phyloP scores from a whole-genome alignment of 2,888 invertebrate species.

The Malthinus flaveolus region DNA sequence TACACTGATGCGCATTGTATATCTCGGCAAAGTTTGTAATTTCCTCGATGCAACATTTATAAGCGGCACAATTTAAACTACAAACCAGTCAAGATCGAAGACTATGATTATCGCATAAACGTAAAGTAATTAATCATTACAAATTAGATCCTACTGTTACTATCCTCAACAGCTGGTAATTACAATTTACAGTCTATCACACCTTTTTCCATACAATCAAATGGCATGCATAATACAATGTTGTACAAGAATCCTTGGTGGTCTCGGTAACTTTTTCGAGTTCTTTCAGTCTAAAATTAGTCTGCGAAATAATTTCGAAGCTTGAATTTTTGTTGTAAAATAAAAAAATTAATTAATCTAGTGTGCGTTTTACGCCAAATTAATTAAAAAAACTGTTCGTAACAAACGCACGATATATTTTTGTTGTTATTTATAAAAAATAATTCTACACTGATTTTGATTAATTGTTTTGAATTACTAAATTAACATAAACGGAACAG shows the following conservation, averaged over 20 bases:
- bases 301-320: background rate
- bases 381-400: no score
- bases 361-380: background rate
- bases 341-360: no score
- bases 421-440: no score
- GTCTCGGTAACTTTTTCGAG: background rate
- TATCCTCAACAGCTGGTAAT: conserved; percentile 45
- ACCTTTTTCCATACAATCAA: conserved; percentile 15
- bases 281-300: background rate
- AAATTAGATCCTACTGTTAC: conserved; percentile 47
- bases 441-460: background rate
- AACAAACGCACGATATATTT: no score
- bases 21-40: no score
- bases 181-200: conserved; percentile 45
- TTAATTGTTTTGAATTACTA: conserved; percentile 3
- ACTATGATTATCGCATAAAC: conserved; percentile 35
- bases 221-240: no score
- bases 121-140: conserved; percentile 46
- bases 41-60: background rate
- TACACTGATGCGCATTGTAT: no score
- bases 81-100: conserved; percentile 24
- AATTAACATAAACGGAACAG: conserved; percentile 6
- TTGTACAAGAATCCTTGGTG: background rate
- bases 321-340: no score
- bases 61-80: conserved; percentile 12